Percentiles rank a stretch among this genome's conserved stretches.
Evolutionary conservation across 2,888 invertebrate species (phyloP).

Genomic region (Polydrusus tereticollis): DNA sequence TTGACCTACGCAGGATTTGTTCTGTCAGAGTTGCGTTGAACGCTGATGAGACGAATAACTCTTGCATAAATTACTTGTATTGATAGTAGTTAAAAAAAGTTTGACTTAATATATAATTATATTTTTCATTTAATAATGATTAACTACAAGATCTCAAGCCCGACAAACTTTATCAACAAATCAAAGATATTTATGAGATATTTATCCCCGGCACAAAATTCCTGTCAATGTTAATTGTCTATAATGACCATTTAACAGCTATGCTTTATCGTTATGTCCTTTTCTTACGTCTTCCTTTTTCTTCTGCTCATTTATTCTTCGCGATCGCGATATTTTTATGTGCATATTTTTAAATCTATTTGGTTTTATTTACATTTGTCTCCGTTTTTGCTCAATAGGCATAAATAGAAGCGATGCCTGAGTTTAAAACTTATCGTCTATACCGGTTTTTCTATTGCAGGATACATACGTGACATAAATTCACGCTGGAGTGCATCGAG

Average conservation of each 20-base stretch:
- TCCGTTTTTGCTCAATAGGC: constrained; percentile 29
- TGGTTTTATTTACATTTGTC: constrained; percentile 52
- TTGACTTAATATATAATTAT: too few relatives aligned
- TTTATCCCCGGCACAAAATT: constrained; percentile 63
- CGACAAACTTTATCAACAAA: not conserved
- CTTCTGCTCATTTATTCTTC: constrained; percentile 34
- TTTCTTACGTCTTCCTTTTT: constrained; percentile 37
- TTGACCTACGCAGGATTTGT: too few relatives aligned
- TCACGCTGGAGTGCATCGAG: not conserved
- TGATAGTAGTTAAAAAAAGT: too few relatives aligned
- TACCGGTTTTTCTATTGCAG: constrained; percentile 27
- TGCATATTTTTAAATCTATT: constrained; percentile 53
- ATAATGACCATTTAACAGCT: constrained; percentile 57
- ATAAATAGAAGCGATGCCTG: not conserved
- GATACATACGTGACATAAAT: not conserved
- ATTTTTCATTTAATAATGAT: not conserved
- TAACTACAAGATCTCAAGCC: not conserved
- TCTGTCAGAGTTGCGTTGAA: too few relatives aligned
- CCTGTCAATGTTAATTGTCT: constrained; percentile 65
- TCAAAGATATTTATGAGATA: constrained; percentile 62
- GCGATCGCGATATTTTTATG: constrained; percentile 53
- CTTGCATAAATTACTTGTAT: too few relatives aligned
- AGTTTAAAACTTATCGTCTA: constrained; percentile 6
- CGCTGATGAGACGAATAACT: too few relatives aligned
- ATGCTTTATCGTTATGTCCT: constrained; percentile 49